These are phyloP conservation scores for Choloepus hoffmanni DNA, from an alignment of 2,113 vertebrate genomes.

Conservation along the genomic window DNA sequence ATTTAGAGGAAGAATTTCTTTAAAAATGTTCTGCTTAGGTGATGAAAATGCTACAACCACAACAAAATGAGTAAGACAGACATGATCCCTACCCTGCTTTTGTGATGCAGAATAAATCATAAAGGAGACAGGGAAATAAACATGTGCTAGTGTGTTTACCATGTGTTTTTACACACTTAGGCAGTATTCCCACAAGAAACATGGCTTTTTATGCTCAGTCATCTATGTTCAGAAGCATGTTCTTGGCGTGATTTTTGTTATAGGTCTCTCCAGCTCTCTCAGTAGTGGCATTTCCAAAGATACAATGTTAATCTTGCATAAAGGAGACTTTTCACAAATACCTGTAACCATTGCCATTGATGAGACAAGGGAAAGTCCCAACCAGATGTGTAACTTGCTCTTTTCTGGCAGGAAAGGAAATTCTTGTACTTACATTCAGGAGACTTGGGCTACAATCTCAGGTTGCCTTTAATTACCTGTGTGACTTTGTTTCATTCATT, in stretches of 20 bases:
- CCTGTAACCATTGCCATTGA: not conserved
- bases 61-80: not conserved
- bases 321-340: slow-evolving; percentile 22
- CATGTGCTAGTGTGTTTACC: not conserved
- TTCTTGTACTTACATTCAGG: not conserved
- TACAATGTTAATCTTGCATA: not conserved
- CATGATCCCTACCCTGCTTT: not conserved
- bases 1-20: not conserved
- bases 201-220: not conserved
- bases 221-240: not conserved
- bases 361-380: not conserved
- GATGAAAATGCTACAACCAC: not conserved
- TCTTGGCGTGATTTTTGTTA: not conserved
- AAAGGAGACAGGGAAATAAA: not conserved
- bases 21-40: not conserved
- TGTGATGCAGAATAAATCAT: not conserved
- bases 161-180: not conserved
- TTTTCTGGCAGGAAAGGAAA: not conserved
- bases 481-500: not conserved
- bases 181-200: not conserved
- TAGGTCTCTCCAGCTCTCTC: not conserved
- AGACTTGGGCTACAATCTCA: not conserved
- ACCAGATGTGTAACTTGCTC: not conserved
- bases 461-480: slow-evolving; percentile 17
- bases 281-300: not conserved